These are phyloP conservation scores for Solea senegalensis DNA, from an alignment of 2,113 vertebrate genomes.

Conservation along the genomic window DNA sequence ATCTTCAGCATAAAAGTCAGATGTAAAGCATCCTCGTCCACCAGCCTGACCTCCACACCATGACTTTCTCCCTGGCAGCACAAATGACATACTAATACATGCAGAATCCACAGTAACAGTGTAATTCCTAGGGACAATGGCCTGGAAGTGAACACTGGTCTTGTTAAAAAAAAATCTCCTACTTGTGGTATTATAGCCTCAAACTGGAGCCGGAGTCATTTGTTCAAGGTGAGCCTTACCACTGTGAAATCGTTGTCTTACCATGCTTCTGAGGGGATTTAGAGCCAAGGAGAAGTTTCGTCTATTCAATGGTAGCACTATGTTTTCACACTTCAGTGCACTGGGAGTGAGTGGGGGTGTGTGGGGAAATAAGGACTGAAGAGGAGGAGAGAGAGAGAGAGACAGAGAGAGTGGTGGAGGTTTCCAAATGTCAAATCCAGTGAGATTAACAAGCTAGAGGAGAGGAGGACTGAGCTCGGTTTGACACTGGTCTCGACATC, in stretches of 20 bases:
- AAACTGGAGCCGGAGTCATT: constrained; percentile 13
- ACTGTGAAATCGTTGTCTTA: constrained; percentile 58
- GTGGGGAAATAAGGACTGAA: constrained; percentile 2
- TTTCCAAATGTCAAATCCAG: constrained; percentile 77
- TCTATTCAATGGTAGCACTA: constrained; percentile 55
- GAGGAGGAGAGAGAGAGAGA: neutral
- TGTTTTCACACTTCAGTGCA: constrained; percentile 64
- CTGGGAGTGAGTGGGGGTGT: constrained; percentile 31
- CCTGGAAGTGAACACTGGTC: constrained; percentile 26
- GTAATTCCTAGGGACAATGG: constrained; percentile 23
- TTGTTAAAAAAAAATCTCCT: neutral
- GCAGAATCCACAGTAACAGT: too few species aligned
- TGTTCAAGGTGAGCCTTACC: constrained; percentile 66
- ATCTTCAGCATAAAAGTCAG: neutral
- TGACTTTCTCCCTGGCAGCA: neutral
- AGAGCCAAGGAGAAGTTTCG: constrained; percentile 58
- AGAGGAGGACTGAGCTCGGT: constrained; percentile 45
- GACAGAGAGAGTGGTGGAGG: constrained; percentile 26
- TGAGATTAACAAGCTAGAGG: constrained; percentile 67
- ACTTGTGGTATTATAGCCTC: neutral
- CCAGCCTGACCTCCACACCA: neutral
- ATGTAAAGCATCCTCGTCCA: neutral
- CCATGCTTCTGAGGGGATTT: constrained; percentile 66
- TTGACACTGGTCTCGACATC: neutral
- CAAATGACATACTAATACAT: too few species aligned